Conservation (phyloP, 2,113 vertebrate genomes). For the Xenotilapia flavipinnis region DNA sequence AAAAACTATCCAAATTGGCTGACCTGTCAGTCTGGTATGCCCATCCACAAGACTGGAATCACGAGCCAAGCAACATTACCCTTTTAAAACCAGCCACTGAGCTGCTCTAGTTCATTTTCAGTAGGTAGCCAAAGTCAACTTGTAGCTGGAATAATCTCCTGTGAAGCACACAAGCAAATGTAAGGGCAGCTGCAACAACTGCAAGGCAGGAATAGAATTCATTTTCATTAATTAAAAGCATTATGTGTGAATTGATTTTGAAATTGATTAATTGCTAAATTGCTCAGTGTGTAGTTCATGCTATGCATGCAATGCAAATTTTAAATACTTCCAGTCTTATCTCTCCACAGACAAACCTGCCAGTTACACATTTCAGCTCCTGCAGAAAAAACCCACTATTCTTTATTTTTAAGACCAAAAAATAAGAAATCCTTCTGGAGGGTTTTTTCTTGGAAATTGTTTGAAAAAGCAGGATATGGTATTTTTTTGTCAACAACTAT, state of each 20-base stretch:
- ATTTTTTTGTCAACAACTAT: background rate
- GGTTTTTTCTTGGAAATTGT: background rate
- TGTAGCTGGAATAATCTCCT: background rate
- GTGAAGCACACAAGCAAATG: background rate
- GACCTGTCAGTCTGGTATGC: constrained; percentile 25
- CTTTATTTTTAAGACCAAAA: background rate
- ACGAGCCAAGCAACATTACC: background rate
- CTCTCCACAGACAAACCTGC: background rate
- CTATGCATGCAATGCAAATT: background rate
- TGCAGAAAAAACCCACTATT: background rate
- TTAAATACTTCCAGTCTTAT: no score
- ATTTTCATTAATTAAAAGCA: background rate
- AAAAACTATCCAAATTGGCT: constrained; percentile 54
- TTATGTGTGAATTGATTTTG: background rate
- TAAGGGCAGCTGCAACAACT: background rate
- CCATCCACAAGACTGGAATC: background rate
- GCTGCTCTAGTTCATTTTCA: background rate
- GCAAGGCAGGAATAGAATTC: background rate
- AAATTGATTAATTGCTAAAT: background rate
- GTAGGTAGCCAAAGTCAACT: constrained; percentile 10
- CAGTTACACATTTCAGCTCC: background rate
- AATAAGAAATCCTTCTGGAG: background rate
- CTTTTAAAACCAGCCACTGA: constrained; percentile 5
- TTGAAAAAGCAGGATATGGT: background rate
- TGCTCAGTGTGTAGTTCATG: background rate